phyloP scores from a whole-genome alignment of 2,797 vertebrate genomes.

The Cossypha niveicapilla region DNA sequence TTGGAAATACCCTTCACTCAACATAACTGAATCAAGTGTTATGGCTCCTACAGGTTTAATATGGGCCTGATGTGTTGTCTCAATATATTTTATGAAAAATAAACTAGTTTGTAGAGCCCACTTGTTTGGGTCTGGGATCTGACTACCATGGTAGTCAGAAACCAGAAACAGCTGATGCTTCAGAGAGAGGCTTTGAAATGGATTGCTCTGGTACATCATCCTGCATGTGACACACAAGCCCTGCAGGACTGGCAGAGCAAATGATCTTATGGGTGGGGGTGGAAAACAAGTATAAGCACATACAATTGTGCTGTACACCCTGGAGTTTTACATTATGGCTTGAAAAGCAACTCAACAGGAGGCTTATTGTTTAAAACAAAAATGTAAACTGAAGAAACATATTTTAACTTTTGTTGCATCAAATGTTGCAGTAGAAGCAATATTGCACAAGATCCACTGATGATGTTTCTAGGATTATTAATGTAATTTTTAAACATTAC shows the following conservation, averaged over 20 bases:
- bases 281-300: not conserved
- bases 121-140: not conserved
- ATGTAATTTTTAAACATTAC: not conserved
- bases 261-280: not conserved
- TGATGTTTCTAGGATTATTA: not conserved
- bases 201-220: not conserved
- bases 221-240: not conserved
- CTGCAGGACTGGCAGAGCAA: not conserved
- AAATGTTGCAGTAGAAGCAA: not conserved
- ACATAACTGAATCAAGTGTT: not conserved
- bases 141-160: not conserved
- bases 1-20: not conserved
- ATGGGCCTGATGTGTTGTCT: not conserved
- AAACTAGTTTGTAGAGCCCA: not conserved
- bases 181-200: not conserved
- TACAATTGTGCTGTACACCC: not conserved
- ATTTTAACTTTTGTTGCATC: not conserved
- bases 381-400: not conserved
- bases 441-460: not conserved
- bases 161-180: not conserved
- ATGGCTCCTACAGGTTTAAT: not conserved
- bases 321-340: not conserved
- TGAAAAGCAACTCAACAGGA: not conserved
- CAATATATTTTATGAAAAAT: not conserved
- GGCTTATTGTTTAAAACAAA: not conserved